These are phyloP conservation scores for Sardina pilchardus DNA, from an alignment of 2,113 vertebrate genomes.

Conservation along the genomic window DNA sequence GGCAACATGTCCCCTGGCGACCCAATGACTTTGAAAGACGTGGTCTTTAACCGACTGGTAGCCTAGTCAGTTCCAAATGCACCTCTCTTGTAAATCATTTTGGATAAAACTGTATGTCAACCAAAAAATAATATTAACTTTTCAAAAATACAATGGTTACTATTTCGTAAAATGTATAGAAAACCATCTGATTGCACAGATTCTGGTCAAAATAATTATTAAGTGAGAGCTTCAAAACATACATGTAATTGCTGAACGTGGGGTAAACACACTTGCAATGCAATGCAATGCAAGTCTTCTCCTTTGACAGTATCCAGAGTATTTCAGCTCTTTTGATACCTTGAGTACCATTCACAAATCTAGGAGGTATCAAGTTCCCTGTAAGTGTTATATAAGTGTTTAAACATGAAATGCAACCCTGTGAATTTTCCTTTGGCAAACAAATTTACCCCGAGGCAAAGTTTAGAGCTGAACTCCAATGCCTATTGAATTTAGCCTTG, in stretches of 20 bases:
- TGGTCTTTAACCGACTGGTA: not conserved
- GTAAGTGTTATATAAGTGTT: conserved; percentile 50
- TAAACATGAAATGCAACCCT: conserved; percentile 54
- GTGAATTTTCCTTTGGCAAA: conserved; percentile 36
- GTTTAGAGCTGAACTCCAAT: not conserved
- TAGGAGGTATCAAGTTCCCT: conserved; percentile 41
- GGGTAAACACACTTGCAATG: not conserved
- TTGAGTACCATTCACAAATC: conserved; percentile 6
- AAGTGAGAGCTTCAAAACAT: not conserved
- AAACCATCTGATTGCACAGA: not conserved
- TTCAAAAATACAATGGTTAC: not conserved
- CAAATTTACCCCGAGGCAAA: conserved; percentile 45
- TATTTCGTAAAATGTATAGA: not conserved
- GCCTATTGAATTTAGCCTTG: not conserved
- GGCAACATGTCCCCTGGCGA: not conserved
- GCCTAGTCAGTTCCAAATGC: not conserved
- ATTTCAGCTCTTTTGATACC: not conserved
- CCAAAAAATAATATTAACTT: not conserved
- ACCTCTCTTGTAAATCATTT: not conserved
- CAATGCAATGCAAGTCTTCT: not conserved
- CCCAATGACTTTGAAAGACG: not conserved
- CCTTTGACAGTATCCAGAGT: not conserved
- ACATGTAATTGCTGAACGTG: not conserved
- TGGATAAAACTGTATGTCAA: not conserved
- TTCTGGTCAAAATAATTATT: not conserved